Evolutionary conservation across 2,113 vertebrate species (phyloP).

Genomic region (Montifringilla adamsi): DNA sequence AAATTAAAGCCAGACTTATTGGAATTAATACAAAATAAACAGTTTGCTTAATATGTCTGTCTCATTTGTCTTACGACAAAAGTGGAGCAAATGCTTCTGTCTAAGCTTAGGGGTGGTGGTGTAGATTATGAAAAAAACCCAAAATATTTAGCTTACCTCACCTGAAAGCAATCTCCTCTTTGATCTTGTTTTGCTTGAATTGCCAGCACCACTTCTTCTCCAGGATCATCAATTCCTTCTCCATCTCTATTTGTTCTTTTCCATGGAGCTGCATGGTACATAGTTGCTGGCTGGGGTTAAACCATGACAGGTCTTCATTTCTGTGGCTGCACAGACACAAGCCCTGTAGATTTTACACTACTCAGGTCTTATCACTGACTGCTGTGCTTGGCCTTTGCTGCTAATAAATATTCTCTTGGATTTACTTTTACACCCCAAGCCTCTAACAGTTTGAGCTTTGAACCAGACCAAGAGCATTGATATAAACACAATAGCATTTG

Average conservation of each 20-base stretch:
- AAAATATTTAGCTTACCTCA: conserved; percentile 19
- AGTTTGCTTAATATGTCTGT: background rate
- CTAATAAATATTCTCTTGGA: background rate
- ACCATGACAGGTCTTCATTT: background rate
- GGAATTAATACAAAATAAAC: conserved; percentile 25
- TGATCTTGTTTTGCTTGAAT: background rate
- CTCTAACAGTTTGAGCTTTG: background rate
- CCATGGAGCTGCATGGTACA: background rate
- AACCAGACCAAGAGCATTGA: background rate
- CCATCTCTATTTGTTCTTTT: background rate
- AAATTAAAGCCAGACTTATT: background rate
- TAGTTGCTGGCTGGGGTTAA: background rate
- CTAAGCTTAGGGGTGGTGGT: background rate
- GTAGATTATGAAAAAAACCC: background rate
- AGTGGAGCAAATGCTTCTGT: background rate
- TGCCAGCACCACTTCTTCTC: background rate
- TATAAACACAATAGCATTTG: background rate
- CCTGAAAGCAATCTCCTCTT: background rate
- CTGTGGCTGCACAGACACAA: background rate
- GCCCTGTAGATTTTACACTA: background rate
- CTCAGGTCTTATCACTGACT: background rate
- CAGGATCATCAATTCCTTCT: background rate
- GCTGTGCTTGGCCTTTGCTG: background rate
- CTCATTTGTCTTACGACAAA: background rate
- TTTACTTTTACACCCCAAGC: background rate